phyloP scores from a whole-genome alignment of 2,888 invertebrate species.

The Scaptodrosophila latifasciaeformis region DNA sequence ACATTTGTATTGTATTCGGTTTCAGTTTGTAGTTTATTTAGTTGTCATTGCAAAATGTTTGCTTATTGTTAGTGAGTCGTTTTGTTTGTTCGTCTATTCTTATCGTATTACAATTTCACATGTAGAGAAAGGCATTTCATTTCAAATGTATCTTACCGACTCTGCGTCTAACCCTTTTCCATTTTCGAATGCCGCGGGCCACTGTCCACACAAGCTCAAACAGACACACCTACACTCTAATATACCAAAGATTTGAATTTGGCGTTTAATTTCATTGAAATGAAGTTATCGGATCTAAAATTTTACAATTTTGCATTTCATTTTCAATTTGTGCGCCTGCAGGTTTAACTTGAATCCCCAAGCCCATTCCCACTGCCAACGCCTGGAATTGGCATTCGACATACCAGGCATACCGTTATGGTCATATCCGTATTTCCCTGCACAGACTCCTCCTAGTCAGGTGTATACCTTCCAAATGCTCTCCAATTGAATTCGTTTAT shows the following conservation, averaged over 20 bases:
- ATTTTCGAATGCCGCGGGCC: conserved; percentile 14
- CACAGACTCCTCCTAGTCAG: no score
- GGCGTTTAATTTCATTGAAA: conserved; percentile 24
- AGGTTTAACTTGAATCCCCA: no score
- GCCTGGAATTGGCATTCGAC: background rate
- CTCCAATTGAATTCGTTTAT: conserved; percentile 41
- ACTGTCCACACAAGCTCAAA: background rate
- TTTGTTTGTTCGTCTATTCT: conserved; percentile 13
- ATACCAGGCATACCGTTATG: background rate
- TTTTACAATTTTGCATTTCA: conserved; percentile 38
- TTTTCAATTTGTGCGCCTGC: conserved; percentile 40
- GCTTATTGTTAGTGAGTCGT: conserved; percentile 42
- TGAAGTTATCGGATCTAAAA: conserved; percentile 8
- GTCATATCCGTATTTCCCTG: no score
- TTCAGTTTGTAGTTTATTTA: conserved; percentile 51
- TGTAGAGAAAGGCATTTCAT: background rate
- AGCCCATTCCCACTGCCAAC: background rate
- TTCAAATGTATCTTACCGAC: background rate
- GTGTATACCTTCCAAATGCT: no score
- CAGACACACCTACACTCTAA: no score
- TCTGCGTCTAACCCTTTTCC: background rate
- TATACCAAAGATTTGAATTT: background rate
- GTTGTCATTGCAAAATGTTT: conserved; percentile 56
- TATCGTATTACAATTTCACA: conserved; percentile 1
- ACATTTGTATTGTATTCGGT: conserved; percentile 34